Evolutionary conservation across 2,113 vertebrate genomes (phyloP), one percentile per base, ranked within the genome.

Genomic region (Glareola pratincola): DNA sequence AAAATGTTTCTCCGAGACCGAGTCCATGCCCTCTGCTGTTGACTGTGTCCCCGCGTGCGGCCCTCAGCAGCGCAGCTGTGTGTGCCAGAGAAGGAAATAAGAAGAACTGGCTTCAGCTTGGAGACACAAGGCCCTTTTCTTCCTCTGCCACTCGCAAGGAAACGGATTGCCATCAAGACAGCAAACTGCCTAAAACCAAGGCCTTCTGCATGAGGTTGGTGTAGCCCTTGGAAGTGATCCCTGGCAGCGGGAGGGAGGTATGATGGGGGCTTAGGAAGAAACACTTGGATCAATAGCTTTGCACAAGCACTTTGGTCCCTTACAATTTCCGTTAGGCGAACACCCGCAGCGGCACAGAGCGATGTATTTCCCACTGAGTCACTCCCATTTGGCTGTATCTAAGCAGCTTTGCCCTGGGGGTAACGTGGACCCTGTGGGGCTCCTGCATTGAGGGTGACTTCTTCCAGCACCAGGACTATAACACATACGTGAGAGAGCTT

Each of bases 101-200:
- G 37, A 20, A 32, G n/a, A 73, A 48, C 7, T 34, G 39, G n/a
- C 47, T 39, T 47, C 63, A 57, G 41, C 60, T 48, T 50, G 51
- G 62, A 76, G 66, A 57, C 30, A 79, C 17, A 6, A 10, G 14
- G 54, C 73, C 47, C 45, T 66, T 60, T 57, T 73, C 68, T 59
- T 81, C 32, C 74, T 71, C 62, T 72, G 60, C 84, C 27, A 14
- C 83, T 86, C 0, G 0, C 73, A n/a, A 73, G 51, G 60, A 54
- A 72, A 78, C 37, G 80, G 19, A 30, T 86, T 60, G 59, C 53
- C 3, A 13, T 5, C 64, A 37, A 48, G 62, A 60, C 0, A 0
- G 43, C 67, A 48, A 64, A n/a, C 12, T 16, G 30, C 32, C 20
- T 73, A 39, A 67, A 48, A 77, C 17, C 10, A 9, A 64, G 32